Evolutionary conservation across 2,888 invertebrate genomes (phyloP).

Genomic region (Chloromyia formosa): DNA sequence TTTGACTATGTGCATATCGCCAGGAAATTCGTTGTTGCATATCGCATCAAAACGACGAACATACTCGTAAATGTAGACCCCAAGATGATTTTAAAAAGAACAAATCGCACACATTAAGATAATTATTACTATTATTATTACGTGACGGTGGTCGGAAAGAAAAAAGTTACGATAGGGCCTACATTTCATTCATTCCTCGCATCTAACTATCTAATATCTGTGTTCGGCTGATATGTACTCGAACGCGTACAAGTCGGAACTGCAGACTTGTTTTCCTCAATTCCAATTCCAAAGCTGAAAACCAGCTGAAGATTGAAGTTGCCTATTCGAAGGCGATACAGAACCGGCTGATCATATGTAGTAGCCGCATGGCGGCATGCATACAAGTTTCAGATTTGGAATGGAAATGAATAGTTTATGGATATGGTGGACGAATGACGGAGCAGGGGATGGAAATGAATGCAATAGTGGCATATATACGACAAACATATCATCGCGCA

Average conservation of each 20-base stretch:
- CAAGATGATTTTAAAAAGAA: slow-evolving; percentile 27
- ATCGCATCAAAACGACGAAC: slow-evolving; percentile 18
- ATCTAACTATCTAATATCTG: slow-evolving; percentile 24
- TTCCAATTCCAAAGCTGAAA: slow-evolving; percentile 23
- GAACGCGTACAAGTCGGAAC: slow-evolving; percentile 43
- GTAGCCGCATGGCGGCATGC: neutral
- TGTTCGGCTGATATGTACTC: slow-evolving; percentile 38
- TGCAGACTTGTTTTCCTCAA: slow-evolving; percentile 35
- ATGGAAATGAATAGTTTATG: too few species aligned
- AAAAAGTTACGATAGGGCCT: neutral
- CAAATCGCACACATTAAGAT: neutral
- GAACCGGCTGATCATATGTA: slow-evolving; percentile 35
- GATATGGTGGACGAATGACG: neutral
- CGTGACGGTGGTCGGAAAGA: neutral
- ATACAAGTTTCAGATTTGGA: too few species aligned
- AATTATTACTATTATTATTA: neutral
- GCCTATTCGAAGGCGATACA: slow-evolving; percentile 25
- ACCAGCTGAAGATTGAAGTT: slow-evolving; percentile 24
- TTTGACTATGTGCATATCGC: slow-evolving; percentile 7
- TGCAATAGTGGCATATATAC: neutral
- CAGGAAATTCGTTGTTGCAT: neutral
- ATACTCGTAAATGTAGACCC: slow-evolving; percentile 3
- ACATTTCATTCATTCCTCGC: neutral
- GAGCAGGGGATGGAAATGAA: neutral
- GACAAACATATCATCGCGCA: too few species aligned